A percentile compares a stretch with the other conserved stretches of the same genome.
These are phyloP conservation scores for Melospiza georgiana DNA, from an alignment of 2,113 vertebrate species.

Conservation along the genomic window DNA sequence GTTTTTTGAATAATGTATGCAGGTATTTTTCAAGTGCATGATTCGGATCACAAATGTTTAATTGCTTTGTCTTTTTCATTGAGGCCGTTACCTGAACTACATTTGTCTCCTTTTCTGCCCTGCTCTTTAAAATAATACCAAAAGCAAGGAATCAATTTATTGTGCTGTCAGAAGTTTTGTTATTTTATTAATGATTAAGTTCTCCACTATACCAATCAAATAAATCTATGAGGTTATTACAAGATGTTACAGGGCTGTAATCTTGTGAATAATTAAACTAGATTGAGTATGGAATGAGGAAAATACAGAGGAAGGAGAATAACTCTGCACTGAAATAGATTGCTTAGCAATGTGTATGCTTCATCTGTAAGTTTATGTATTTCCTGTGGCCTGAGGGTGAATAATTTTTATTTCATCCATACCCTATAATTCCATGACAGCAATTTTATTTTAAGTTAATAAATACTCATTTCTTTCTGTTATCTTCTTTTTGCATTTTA, in stretches of 20 bases:
- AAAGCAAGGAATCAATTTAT: neutral
- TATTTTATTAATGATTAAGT: neutral
- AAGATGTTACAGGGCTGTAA: neutral
- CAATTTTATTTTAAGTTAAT: neutral
- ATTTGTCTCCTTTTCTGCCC: neutral
- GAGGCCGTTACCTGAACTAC: neutral
- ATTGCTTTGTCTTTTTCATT: slow-evolving; percentile 4
- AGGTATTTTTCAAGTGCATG: neutral
- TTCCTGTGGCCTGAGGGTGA: neutral
- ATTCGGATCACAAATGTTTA: neutral
- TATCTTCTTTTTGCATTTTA: neutral
- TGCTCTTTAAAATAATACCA: neutral
- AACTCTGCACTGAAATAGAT: neutral
- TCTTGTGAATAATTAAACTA: neutral
- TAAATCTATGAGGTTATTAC: neutral
- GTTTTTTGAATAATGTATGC: neutral
- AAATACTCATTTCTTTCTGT: neutral
- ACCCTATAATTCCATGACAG: neutral
- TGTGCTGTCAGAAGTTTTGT: neutral
- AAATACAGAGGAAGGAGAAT: neutral
- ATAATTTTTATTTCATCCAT: neutral
- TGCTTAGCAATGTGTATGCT: neutral
- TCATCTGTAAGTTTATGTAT: neutral
- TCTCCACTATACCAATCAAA: neutral
- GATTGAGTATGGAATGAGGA: neutral